Evolutionary conservation across 92 coral and sea anemone species (phyloP).

Genomic region (Bergia sp.): DNA sequence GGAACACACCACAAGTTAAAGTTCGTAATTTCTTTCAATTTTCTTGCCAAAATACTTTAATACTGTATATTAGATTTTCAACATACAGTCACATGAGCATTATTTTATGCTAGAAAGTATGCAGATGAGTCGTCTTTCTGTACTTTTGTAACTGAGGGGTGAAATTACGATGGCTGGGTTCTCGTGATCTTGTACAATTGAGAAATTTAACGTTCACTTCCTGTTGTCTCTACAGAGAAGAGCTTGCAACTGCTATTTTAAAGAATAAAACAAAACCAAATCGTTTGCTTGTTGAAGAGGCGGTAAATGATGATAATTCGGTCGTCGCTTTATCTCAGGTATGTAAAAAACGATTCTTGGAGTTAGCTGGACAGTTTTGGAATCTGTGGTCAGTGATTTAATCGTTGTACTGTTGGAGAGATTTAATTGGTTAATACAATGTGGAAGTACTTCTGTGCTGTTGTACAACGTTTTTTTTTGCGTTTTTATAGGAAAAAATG

Average conservation of each 20-base stretch:
- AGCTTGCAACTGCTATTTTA: conserved; percentile 96
- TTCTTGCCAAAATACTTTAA: not conserved
- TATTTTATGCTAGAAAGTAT: not conserved
- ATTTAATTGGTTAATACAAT: conserved; percentile 23
- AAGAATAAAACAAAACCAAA: conserved; percentile 93
- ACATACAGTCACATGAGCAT: not conserved
- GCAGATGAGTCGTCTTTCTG: not conserved
- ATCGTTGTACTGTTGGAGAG: conserved; percentile 29
- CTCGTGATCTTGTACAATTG: not conserved
- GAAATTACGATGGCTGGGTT: not conserved
- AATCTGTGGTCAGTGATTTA: not conserved
- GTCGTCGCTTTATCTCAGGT: conserved; percentile 99
- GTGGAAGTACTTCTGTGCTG: not conserved
- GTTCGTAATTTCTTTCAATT: conserved; percentile 1
- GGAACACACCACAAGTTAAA: conserved; percentile 35
- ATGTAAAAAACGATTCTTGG: conserved; percentile 5
- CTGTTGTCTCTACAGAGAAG: conserved; percentile 73
- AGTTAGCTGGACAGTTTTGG: not conserved
- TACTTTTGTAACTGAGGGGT: not conserved
- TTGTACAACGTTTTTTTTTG: not conserved
- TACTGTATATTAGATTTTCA: not conserved
- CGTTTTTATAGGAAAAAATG: conserved; percentile 80
- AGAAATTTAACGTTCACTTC: conserved; percentile 33
- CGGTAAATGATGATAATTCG: conserved; percentile 98
- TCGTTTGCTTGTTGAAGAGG: conserved; percentile 95